A percentile compares a stretch with the other conserved stretches of the same genome.
These are phyloP conservation scores for Protosalanx chinensis DNA, from an alignment of 2,797 vertebrate species.

Conservation along the genomic window DNA sequence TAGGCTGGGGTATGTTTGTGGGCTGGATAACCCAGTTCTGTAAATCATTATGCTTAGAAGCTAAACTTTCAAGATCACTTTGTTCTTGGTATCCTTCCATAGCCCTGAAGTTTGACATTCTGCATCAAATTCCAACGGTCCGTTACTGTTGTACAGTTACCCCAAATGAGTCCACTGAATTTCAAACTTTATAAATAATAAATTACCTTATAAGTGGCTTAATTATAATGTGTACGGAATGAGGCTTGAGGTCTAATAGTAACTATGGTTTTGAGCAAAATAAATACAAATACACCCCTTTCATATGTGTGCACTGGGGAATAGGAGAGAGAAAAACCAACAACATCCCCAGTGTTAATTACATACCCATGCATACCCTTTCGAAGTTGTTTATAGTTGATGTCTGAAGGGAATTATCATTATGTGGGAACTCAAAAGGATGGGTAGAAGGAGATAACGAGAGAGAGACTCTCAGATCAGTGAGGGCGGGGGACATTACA, in stretches of 20 bases:
- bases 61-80: too few relatives aligned
- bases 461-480: background rate
- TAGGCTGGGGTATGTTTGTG: too few relatives aligned
- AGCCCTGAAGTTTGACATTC: slow-evolving; percentile 1
- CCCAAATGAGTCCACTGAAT: slow-evolving; percentile 48
- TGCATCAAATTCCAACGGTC: slow-evolving; percentile 35
- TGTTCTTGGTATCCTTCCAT: too few relatives aligned
- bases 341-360: slow-evolving; percentile 63
- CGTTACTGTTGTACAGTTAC: slow-evolving; percentile 35
- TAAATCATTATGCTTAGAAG: too few relatives aligned
- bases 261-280: slow-evolving; percentile 56
- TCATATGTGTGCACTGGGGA: slow-evolving; percentile 66
- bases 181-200: slow-evolving; percentile 66
- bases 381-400: slow-evolving; percentile 47
- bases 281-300: slow-evolving; percentile 50
- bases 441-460: background rate
- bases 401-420: slow-evolving; percentile 61
- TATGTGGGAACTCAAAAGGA: slow-evolving; percentile 39
- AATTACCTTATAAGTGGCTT: slow-evolving; percentile 53
- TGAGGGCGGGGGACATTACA: slow-evolving; percentile 1
- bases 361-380: slow-evolving; percentile 48
- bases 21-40: too few relatives aligned
- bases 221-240: slow-evolving; percentile 58
- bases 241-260: slow-evolving; percentile 57
- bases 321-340: slow-evolving; percentile 60